Percentiles rank a stretch among this genome's conserved stretches.
phyloP scores from a whole-genome alignment of 1,140 invertebrate species.

The Alviniconcha marisindica region DNA sequence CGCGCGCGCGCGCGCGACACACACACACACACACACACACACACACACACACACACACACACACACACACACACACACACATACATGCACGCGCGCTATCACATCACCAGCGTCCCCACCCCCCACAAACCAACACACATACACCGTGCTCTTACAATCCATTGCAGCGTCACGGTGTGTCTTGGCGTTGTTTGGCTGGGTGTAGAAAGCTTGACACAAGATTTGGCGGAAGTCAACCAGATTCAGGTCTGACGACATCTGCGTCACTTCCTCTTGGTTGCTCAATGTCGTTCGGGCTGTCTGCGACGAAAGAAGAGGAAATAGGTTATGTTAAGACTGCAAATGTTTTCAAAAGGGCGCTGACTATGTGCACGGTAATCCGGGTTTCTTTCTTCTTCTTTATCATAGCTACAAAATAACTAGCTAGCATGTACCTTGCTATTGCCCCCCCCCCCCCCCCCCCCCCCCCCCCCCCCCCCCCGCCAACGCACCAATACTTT shows the following conservation, averaged over 20 bases:
- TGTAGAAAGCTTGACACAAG: slow-evolving; percentile 62
- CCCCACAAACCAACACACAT: neutral
- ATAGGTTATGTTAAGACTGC: too few relatives aligned
- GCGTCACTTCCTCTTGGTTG: slow-evolving; percentile 60
- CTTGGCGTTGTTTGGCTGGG: slow-evolving; percentile 44
- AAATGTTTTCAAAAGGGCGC: too few relatives aligned
- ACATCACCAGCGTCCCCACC: neutral
- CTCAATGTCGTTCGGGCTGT: slow-evolving; percentile 61
- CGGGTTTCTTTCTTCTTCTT: too few relatives aligned
- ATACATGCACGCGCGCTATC: neutral
- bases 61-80: neutral
- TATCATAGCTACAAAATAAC: too few relatives aligned
- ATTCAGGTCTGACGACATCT: slow-evolving; percentile 63
- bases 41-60: neutral
- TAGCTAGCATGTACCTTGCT: too few relatives aligned
- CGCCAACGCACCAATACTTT: too few relatives aligned
- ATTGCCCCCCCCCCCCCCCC: too few relatives aligned
- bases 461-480: too few relatives aligned
- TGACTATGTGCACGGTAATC: too few relatives aligned
- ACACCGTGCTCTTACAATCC: slow-evolving; percentile 60
- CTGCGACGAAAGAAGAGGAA: too few relatives aligned
- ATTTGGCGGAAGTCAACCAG: slow-evolving; percentile 64
- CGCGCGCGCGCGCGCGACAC: neutral
- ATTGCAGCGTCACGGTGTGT: slow-evolving; percentile 53
- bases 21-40: slow-evolving; percentile 16